A percentile compares a stretch with the other conserved stretches of the same genome.
Conservation (phyloP, 2,797 vertebrate genomes). For the Acanthornis magna region DNA sequence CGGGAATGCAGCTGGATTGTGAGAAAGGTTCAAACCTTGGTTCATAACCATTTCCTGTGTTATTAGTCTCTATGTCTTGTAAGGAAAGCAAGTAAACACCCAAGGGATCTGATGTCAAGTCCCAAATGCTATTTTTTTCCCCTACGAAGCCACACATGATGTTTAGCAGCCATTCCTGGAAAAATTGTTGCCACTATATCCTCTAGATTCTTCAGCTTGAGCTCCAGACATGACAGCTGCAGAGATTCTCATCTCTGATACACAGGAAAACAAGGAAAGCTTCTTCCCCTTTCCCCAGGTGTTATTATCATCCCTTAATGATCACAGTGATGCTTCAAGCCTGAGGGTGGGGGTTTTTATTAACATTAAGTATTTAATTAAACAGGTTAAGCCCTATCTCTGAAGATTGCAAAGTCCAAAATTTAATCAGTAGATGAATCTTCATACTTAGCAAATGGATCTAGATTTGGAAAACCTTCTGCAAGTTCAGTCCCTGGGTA, state of each 20-base stretch:
- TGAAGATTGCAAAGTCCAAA: background rate
- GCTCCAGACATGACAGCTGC: background rate
- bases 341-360: background rate
- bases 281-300: background rate
- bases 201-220: background rate
- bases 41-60: background rate
- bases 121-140: background rate
- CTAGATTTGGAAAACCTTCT: constrained; percentile 28
- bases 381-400: background rate
- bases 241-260: background rate
- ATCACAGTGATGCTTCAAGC: background rate
- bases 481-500: constrained; percentile 21
- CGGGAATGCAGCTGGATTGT: background rate
- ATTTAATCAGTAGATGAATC: constrained; percentile 28
- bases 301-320: background rate
- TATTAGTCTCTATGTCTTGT: background rate
- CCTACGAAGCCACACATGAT: background rate
- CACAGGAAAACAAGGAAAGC: background rate
- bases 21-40: background rate
- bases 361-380: constrained; percentile 7
- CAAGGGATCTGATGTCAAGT: background rate
- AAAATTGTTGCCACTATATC: background rate
- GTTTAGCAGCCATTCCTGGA: background rate
- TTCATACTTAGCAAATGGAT: constrained; percentile 18
- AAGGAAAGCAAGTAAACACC: background rate